phyloP scores from a whole-genome alignment of 2,888 invertebrate genomes.

The Empis stercorea region DNA sequence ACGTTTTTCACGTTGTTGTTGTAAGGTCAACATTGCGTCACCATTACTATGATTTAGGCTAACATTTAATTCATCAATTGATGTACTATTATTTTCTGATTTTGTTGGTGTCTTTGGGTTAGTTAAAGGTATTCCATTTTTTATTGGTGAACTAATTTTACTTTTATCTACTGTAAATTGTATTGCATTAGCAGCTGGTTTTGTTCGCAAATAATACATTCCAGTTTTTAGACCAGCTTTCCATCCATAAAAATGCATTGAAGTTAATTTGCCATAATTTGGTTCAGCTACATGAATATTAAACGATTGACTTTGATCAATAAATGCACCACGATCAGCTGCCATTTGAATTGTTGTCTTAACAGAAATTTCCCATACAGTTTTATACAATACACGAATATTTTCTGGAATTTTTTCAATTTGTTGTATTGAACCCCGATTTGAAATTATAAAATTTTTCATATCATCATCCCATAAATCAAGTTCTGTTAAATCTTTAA shows the following conservation, averaged over 20 bases:
- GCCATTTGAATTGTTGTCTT: conserved; percentile 91
- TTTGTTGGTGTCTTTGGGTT: conserved; percentile 12
- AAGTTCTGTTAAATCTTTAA: conserved; percentile 82
- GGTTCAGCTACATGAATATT: conserved; percentile 96
- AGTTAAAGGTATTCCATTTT: conserved; percentile 1
- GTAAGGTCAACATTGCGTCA: conserved; percentile 24
- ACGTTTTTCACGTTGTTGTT: conserved; percentile 35
- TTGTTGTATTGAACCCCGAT: conserved; percentile 85
- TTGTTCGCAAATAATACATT: conserved; percentile 96
- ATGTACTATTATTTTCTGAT: conserved; percentile 23
- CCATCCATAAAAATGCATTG: conserved; percentile 99
- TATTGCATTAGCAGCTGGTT: conserved; percentile 91
- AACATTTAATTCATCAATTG: conserved; percentile 20
- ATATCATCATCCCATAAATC: conserved; percentile 90
- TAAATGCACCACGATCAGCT: conserved; percentile 93
- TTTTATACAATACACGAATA: conserved; percentile 80
- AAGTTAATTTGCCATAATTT: conserved; percentile 83
- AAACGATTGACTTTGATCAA: conserved; percentile 97
- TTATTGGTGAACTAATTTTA: conserved; percentile 35
- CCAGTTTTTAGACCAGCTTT: conserved; percentile 94
- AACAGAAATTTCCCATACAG: conserved; percentile 95
- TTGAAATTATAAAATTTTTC: conserved; percentile 85
- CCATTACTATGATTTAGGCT: conserved; percentile 16
- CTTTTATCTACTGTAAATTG: conserved; percentile 95
- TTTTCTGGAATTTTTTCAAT: conserved; percentile 74